phyloP scores from a whole-genome alignment of 1,140 invertebrate species.

The Babylonia areolata region DNA sequence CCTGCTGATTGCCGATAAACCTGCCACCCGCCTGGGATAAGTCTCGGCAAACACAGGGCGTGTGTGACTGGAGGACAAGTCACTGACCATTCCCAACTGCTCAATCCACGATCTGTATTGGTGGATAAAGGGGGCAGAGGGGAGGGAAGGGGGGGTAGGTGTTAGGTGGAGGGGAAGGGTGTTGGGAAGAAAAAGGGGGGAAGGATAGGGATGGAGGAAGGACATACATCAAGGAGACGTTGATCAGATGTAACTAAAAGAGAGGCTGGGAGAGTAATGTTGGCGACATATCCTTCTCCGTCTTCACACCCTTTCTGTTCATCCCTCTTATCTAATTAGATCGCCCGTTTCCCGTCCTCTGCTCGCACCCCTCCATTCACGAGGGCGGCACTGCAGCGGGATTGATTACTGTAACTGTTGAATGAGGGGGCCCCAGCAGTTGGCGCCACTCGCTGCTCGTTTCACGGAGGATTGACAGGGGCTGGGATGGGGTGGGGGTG shows the following conservation, averaged over 20 bases:
- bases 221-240: no score
- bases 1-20: not conserved
- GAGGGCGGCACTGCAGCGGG: not conserved
- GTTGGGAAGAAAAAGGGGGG: no score
- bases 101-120: no score
- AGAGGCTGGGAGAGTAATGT: not conserved
- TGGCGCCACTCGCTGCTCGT: not conserved
- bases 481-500: not conserved
- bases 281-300: not conserved
- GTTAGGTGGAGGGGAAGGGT: no score
- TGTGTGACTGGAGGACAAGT: no score
- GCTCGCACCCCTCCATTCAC: not conserved
- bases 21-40: not conserved
- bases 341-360: not conserved
- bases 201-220: no score
- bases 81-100: no score
- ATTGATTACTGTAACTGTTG: conserved; percentile 14
- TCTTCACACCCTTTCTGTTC: conserved; percentile 7
- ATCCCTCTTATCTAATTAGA: conserved; percentile 16
- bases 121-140: no score
- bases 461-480: not conserved
- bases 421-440: not conserved
- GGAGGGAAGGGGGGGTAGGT: no score
- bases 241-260: no score
- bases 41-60: not conserved